Base-by-base conservation (phyloP, 2,113 vertebrate species). In the Butastur rufipennis region DNA sequence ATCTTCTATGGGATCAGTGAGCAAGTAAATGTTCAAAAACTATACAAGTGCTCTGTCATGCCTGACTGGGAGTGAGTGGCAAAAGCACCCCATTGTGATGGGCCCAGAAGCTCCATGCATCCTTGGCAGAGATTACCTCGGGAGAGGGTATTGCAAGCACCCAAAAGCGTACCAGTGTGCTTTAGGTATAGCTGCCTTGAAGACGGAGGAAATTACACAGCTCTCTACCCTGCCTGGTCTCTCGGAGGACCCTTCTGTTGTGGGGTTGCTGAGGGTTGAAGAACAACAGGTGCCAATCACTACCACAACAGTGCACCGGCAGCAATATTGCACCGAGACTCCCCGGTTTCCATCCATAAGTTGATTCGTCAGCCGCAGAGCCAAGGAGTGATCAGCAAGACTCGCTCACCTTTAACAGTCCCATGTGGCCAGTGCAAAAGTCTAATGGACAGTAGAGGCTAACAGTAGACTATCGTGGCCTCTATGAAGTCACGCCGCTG, bases 1-100 rank as follows among this genome's bases (percentile, higher is more conserved):
- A 89, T 61, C 73, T 91, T 96, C 84, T 81, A 50, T 79, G 93
- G 81, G 88, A 93, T 93, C 87, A 96, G 45, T 74, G 88, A 96
- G 77, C 82, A 97, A 73, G 38, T 78, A 70, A 75, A 91, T 77
- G 74, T 90, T 80, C 55, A 74, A 70, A 90, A 94, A 73, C 86
- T 73, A 96, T 78, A 6, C 73, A 94, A 92, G 52, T 29, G 38
- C 13, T 87, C 77, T 70, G 87, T 75, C 67, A 71, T 13, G 23
- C 27, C 52, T 53, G 52, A 53, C 27, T 31, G 16, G 52, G 27
- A 53, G 52, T 29, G 27, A 53, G 52, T 53, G 52, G 52, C 27
- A 29, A 53, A 29, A 53, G 16, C 52, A 53, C 27, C 16, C 52
- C 52, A 31, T 53, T 53, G 27, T 53, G 27, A 53, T 16, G 26